Conservation (phyloP, 2,888 invertebrate genomes). For the Caenorhabditis doughertyi region DNA sequence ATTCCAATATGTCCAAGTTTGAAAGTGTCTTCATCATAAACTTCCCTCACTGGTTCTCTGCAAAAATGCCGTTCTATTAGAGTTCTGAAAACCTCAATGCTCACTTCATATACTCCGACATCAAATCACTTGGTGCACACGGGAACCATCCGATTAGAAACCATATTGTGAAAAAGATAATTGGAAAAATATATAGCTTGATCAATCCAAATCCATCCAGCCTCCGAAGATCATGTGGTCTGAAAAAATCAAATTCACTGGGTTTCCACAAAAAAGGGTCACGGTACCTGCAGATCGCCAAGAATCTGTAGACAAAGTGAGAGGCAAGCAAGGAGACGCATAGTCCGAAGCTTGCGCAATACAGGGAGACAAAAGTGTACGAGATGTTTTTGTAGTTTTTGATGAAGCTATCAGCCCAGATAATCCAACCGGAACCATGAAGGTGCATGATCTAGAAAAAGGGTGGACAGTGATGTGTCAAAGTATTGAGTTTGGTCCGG, state of each 20-base stretch:
- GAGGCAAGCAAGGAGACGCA: slow-evolving; percentile 16
- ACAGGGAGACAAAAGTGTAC: not conserved
- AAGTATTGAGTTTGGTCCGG: too few species aligned
- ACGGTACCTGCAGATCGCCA: slow-evolving; percentile 21
- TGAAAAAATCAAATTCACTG: not conserved
- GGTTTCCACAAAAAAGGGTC: not conserved
- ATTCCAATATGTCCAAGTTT: not conserved
- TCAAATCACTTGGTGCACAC: not conserved
- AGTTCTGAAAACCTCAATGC: too few species aligned
- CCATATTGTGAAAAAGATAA: not conserved
- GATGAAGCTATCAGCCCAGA: slow-evolving; percentile 35
- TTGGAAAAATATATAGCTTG: not conserved
- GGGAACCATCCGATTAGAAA: not conserved
- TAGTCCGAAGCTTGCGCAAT: slow-evolving; percentile 23
- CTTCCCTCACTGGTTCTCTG: not conserved
- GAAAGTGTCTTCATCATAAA: slow-evolving; percentile 7
- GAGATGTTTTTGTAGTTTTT: slow-evolving; percentile 1
- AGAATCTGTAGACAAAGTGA: slow-evolving; percentile 35
- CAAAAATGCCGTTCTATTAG: too few species aligned
- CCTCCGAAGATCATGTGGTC: not conserved
- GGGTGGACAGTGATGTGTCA: too few species aligned
- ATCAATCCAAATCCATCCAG: not conserved
- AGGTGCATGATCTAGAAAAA: slow-evolving; percentile 46
- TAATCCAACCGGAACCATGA: not conserved
- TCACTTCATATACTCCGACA: slow-evolving; percentile 24